A percentile compares a stretch with the other conserved stretches of the same genome.
Evolutionary conservation across 2,797 vertebrate genomes (phyloP).

Genomic region (Crocidura indochinensis): DNA sequence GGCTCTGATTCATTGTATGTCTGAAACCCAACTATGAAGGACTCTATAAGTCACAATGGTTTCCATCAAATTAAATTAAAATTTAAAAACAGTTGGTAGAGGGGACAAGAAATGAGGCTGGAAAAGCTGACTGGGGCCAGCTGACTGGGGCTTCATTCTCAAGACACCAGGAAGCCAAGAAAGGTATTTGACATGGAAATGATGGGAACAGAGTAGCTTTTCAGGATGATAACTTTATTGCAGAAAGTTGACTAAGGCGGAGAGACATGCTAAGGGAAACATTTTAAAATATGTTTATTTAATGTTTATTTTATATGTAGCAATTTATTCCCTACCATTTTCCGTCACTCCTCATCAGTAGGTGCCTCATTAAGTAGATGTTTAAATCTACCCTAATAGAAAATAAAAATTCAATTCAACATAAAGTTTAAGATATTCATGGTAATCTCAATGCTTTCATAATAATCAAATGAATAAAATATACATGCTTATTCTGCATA

Average conservation of each 20-base stretch:
- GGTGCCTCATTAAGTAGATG: neutral
- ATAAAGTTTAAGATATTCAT: neutral
- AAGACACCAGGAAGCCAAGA: neutral
- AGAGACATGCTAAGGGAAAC: neutral
- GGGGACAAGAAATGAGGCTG: constrained; percentile 19
- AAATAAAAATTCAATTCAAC: constrained; percentile 36
- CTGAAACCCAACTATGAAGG: too few relatives aligned
- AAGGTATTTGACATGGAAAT: constrained; percentile 36
- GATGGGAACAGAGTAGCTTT: constrained; percentile 4
- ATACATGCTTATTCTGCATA: neutral
- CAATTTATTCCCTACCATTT: constrained; percentile 4
- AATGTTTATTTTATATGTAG: constrained; percentile 10
- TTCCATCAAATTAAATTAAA: too few relatives aligned
- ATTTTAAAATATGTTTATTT: constrained; percentile 16
- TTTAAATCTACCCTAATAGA: constrained; percentile 36
- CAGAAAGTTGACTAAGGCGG: constrained; percentile 4
- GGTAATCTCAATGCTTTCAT: neutral
- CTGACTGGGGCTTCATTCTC: constrained; percentile 4
- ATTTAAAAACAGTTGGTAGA: too few relatives aligned
- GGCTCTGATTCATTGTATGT: too few relatives aligned
- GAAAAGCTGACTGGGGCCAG: neutral
- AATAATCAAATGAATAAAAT: constrained; percentile 24
- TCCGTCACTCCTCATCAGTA: neutral
- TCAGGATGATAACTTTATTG: constrained; percentile 10
- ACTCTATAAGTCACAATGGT: too few relatives aligned